Conservation (phyloP, 2,113 vertebrate species). For the Monopterus albus region DNA sequence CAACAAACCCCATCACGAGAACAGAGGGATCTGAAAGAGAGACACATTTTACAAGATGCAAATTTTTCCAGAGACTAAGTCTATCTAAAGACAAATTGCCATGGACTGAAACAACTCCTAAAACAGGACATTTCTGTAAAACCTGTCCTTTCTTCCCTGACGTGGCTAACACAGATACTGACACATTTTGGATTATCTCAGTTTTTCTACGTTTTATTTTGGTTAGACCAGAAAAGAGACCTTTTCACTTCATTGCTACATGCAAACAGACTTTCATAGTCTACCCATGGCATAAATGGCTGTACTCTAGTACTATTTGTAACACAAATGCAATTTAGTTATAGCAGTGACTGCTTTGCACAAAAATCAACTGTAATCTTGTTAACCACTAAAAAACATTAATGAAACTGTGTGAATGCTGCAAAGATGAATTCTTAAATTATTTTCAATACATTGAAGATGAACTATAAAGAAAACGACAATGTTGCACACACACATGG, state of each 20-base stretch:
- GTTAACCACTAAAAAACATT: too few relatives aligned
- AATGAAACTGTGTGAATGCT: too few relatives aligned
- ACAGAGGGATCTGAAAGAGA: not conserved
- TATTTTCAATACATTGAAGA: too few relatives aligned
- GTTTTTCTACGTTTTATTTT: slow-evolving; percentile 26
- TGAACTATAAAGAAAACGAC: not conserved
- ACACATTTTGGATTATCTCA: slow-evolving; percentile 19
- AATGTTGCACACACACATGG: slow-evolving; percentile 1
- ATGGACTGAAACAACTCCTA: not conserved
- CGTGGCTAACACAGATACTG: not conserved
- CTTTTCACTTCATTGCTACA: too few relatives aligned
- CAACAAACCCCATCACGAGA: not conserved
- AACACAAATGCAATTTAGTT: not conserved
- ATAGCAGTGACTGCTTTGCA: not conserved
- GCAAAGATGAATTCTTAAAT: too few relatives aligned
- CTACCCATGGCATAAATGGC: not conserved
- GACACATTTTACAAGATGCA: not conserved
- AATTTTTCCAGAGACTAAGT: slow-evolving; percentile 18
- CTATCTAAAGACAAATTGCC: slow-evolving; percentile 3
- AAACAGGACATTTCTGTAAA: slow-evolving; percentile 1
- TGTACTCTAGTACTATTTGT: not conserved
- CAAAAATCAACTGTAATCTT: too few relatives aligned
- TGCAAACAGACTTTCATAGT: not conserved
- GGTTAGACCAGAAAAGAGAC: not conserved
- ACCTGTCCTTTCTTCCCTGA: slow-evolving; percentile 3